phyloP scores from a whole-genome alignment of 2,113 vertebrate species.

The Podarcis raffonei region DNA sequence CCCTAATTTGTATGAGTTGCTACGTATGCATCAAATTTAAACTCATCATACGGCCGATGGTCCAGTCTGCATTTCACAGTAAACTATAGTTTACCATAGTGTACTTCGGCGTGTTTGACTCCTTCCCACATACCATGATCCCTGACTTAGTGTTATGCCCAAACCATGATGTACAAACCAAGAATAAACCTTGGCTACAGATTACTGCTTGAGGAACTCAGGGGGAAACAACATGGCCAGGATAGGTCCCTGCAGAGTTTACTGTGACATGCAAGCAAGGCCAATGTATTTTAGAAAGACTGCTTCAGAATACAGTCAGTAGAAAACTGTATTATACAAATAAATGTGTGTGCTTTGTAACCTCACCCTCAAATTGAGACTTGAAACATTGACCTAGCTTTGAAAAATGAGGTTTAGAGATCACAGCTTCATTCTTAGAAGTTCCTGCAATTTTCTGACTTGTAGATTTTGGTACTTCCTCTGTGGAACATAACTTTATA shows the following conservation, averaged over 20 bases:
- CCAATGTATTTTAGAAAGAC: background rate
- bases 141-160: background rate
- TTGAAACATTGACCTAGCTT: slow-evolving; percentile 27
- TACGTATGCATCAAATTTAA: no score
- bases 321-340: background rate
- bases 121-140: background rate
- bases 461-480: slow-evolving; percentile 36
- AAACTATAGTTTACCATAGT: no score
- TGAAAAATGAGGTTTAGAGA: slow-evolving; percentile 23
- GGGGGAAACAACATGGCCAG: background rate
- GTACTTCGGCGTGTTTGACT: no score
- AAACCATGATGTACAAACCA: background rate
- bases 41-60: no score
- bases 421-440: slow-evolving; percentile 53
- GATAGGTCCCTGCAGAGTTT: background rate
- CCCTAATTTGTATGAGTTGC: no score
- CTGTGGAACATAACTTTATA: fast-evolving
- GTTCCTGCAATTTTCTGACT: slow-evolving; percentile 44
- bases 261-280: background rate
- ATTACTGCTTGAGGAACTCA: background rate
- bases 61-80: no score
- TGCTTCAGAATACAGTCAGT: background rate
- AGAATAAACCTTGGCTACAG: background rate
- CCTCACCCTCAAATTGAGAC: slow-evolving; percentile 31
- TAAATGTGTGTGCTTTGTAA: background rate